Conservation (phyloP, 1,140 invertebrate genomes). For the Trachelipus rathkii region DNA sequence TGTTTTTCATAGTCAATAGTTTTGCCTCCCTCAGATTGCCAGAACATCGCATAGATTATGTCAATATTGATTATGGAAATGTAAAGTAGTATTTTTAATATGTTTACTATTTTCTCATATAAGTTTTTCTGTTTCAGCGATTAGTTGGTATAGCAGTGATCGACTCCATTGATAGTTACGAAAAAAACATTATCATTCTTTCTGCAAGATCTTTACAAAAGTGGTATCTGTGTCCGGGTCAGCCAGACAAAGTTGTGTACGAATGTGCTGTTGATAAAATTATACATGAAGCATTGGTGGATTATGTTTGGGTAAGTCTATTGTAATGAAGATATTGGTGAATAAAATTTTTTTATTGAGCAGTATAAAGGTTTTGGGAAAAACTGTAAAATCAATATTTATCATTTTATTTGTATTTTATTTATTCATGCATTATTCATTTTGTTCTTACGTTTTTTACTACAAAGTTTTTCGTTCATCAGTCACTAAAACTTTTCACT, state of each 20-base stretch:
- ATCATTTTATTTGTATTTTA: too few relatives aligned
- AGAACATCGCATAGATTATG: too few relatives aligned
- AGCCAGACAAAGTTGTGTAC: constrained; percentile 58
- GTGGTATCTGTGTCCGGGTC: constrained; percentile 58
- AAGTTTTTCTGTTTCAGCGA: constrained; percentile 17
- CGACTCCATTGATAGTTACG: constrained; percentile 48
- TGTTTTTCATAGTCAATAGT: too few relatives aligned
- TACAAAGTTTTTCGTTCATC: too few relatives aligned
- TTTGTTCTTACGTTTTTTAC: too few relatives aligned
- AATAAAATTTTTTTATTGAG: constrained; percentile 8
- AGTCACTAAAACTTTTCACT: too few relatives aligned
- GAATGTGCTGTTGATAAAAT: constrained; percentile 62
- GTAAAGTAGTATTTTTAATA: too few relatives aligned
- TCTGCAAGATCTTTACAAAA: constrained; percentile 65
- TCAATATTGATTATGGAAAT: too few relatives aligned
- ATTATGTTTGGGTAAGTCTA: constrained; percentile 58
- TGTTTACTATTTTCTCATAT: too few relatives aligned
- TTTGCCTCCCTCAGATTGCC: too few relatives aligned
- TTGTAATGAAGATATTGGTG: background rate
- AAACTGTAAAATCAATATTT: background rate
- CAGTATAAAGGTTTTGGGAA: constrained; percentile 33
- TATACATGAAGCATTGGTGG: constrained; percentile 60
- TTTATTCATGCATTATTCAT: too few relatives aligned
- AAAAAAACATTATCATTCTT: constrained; percentile 61
- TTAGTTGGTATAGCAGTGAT: constrained; percentile 32